Evolutionary conservation across 2,888 invertebrate genomes (phyloP).

Genomic region (Trimorus sp.): DNA sequence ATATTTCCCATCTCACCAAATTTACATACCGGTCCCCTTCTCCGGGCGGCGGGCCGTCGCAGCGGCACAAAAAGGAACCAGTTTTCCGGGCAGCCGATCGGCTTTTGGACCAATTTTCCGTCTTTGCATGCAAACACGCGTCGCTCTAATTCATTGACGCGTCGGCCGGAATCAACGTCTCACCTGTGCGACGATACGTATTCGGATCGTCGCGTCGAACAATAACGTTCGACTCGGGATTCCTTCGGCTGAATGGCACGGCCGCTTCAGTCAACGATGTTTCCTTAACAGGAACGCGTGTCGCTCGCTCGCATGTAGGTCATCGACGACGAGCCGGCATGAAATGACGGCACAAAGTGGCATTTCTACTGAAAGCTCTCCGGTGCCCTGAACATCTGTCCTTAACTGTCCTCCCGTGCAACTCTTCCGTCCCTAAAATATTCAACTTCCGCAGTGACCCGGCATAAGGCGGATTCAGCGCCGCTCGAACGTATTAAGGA

Average conservation of each 20-base stretch:
- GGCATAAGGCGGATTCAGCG: constrained; percentile 60
- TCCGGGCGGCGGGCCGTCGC: too few species aligned
- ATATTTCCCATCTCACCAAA: too few species aligned
- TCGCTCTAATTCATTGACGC: constrained; percentile 45
- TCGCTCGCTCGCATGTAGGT: constrained; percentile 61
- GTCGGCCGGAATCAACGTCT: constrained; percentile 30
- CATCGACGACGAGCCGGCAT: constrained; percentile 50
- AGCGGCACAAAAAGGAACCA: too few species aligned
- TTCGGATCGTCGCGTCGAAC: constrained; percentile 43
- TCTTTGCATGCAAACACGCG: constrained; percentile 32
- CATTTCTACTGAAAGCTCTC: constrained; percentile 64
- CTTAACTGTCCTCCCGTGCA: constrained; percentile 58
- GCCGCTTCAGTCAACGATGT: constrained; percentile 52
- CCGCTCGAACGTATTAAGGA: constrained; percentile 58
- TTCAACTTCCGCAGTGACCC: constrained; percentile 67
- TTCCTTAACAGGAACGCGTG: constrained; percentile 54
- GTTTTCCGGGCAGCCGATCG: too few species aligned
- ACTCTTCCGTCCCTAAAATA: constrained; percentile 65
- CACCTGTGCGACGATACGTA: constrained; percentile 42
- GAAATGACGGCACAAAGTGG: constrained; percentile 59
- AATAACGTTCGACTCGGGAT: constrained; percentile 52
- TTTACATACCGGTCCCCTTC: too few species aligned
- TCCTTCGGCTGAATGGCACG: constrained; percentile 50
- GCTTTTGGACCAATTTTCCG: constrained; percentile 37
- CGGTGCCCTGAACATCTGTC: constrained; percentile 63